Evolutionary conservation across 2,797 vertebrate genomes (phyloP).

Genomic region (Callimico goeldii): DNA sequence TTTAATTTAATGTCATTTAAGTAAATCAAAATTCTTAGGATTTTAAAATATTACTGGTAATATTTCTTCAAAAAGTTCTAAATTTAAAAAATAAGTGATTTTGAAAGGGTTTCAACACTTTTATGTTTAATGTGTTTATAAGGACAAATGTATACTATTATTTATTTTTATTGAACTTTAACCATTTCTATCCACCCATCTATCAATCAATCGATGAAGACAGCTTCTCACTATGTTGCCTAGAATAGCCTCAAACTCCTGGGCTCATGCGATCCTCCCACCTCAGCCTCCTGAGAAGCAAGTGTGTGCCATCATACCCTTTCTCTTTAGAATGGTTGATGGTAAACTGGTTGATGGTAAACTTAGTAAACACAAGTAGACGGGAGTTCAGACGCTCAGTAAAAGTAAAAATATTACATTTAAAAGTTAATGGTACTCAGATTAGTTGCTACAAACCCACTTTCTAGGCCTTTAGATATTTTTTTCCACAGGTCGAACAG

Average conservation of each 20-base stretch:
- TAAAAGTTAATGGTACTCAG: not conserved
- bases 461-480: not conserved
- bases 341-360: conserved; percentile 3
- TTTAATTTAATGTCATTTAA: conserved; percentile 23
- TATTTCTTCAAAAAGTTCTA: not conserved
- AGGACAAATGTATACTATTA: not conserved
- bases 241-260: not conserved
- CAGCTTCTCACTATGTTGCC: not conserved
- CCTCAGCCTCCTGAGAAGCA: not conserved
- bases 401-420: not conserved
- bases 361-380: not conserved
- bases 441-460: not conserved
- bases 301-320: not conserved
- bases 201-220: not conserved
- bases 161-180: not conserved
- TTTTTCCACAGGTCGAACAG: not conserved
- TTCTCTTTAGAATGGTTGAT: conserved; percentile 15
- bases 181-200: not conserved
- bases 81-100: not conserved
- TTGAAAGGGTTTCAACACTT: conserved; percentile 1
- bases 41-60: conserved; percentile 25
- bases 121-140: not conserved
- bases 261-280: not conserved
- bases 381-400: not conserved
- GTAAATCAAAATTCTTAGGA: conserved; percentile 27